These are phyloP conservation scores for Xenopus petersii DNA, from an alignment of 2,797 vertebrate genomes.

Conservation along the genomic window DNA sequence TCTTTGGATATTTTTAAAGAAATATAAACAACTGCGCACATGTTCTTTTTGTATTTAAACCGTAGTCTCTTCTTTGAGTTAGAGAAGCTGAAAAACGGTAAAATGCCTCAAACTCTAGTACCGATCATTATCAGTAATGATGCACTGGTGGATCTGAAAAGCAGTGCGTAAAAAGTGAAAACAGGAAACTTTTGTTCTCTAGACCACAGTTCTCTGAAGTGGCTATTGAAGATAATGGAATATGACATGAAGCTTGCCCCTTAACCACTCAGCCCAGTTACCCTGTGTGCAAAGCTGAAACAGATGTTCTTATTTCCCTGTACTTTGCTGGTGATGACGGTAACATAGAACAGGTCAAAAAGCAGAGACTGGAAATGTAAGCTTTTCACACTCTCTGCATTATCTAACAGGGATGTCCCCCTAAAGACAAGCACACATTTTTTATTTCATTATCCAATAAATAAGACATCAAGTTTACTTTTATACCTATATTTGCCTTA, in stretches of 20 bases:
- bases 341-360: constrained; percentile 58
- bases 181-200: constrained; percentile 53
- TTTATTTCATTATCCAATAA: too few relatives aligned
- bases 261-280: constrained; percentile 70
- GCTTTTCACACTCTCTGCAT: constrained; percentile 53
- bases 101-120: too few relatives aligned
- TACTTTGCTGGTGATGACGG: constrained; percentile 61
- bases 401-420: constrained; percentile 14
- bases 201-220: constrained; percentile 64
- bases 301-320: constrained; percentile 67
- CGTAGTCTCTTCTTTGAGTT: too few relatives aligned
- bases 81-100: too few relatives aligned
- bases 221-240: constrained; percentile 78
- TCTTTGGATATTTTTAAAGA: too few relatives aligned
- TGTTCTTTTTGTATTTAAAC: too few relatives aligned
- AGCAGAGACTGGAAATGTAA: constrained; percentile 50
- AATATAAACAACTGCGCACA: too few relatives aligned
- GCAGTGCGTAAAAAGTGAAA: constrained; percentile 61
- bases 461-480: too few relatives aligned
- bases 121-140: not conserved
- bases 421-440: not conserved
- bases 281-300: constrained; percentile 70
- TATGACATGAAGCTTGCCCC: constrained; percentile 76
- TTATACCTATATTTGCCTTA: too few relatives aligned
- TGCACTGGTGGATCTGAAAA: constrained; percentile 37